A percentile compares a stretch with the other conserved stretches of the same genome.
Conservation (phyloP, 2,797 vertebrate genomes). For the Manis javanica region DNA sequence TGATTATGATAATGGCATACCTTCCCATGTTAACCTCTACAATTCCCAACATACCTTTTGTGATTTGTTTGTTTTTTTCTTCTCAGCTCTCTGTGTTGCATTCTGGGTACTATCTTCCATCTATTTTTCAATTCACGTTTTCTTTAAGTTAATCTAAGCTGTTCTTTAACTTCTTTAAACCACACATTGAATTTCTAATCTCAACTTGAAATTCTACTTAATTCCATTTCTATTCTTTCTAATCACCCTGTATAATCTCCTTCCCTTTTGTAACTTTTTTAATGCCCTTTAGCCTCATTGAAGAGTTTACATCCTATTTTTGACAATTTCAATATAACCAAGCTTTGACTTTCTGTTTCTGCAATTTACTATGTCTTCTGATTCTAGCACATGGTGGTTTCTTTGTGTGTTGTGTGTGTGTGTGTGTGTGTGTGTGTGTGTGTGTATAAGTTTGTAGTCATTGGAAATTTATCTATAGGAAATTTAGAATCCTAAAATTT, state of each 20-base stretch:
- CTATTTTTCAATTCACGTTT: neutral
- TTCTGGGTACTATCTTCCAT: neutral
- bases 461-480: neutral
- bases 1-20: neutral
- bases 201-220: neutral
- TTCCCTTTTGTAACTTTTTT: neutral
- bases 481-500: neutral
- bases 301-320: constrained; percentile 33
- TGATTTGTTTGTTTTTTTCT: neutral
- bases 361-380: neutral
- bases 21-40: neutral
- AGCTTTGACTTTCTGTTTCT: neutral
- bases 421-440: neutral
- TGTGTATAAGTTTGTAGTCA: neutral
- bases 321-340: neutral
- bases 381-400: neutral
- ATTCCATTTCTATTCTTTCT: neutral
- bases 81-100: neutral
- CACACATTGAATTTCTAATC: neutral
- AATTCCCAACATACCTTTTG: neutral
- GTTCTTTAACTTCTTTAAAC: neutral
- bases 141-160: neutral
- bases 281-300: neutral
- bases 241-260: neutral
- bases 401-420: neutral